Evolutionary conservation across 2,113 vertebrate species (phyloP).

Genomic region (Sinosuthora webbiana): DNA sequence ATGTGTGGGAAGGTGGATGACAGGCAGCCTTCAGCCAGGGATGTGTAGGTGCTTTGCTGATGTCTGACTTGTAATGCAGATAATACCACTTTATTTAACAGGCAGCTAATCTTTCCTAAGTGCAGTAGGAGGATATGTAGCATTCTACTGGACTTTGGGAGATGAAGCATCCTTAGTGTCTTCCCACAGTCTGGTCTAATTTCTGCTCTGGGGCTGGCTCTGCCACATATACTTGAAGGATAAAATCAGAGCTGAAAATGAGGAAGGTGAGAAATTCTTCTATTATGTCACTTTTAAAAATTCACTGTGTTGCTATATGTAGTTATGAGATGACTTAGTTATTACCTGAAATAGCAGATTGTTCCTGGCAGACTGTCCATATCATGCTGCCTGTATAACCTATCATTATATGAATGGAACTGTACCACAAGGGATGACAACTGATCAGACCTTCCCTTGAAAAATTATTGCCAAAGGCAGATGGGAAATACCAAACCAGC

Average conservation of each 20-base stretch:
- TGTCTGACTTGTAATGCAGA: neutral
- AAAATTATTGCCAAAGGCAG: neutral
- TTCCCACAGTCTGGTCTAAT: neutral
- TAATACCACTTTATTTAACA: neutral
- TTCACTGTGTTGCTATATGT: neutral
- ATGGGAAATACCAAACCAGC: neutral
- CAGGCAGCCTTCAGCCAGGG: constrained; percentile 39
- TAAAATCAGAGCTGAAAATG: neutral
- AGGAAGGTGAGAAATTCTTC: neutral
- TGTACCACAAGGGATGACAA: neutral
- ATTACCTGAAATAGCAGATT: neutral
- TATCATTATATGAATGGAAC: neutral
- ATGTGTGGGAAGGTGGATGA: neutral
- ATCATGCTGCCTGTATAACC: neutral
- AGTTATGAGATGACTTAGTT: neutral
- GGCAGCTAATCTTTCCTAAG: neutral
- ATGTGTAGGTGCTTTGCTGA: neutral
- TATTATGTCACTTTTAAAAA: neutral
- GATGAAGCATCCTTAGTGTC: neutral
- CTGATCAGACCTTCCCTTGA: neutral
- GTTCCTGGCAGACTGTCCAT: neutral
- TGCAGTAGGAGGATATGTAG: neutral
- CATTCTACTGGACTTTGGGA: neutral
- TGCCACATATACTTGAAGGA: neutral
- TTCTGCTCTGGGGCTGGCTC: neutral